Conservation (phyloP, 2,797 vertebrate species). For the Enteromius unitaeniatus region DNA sequence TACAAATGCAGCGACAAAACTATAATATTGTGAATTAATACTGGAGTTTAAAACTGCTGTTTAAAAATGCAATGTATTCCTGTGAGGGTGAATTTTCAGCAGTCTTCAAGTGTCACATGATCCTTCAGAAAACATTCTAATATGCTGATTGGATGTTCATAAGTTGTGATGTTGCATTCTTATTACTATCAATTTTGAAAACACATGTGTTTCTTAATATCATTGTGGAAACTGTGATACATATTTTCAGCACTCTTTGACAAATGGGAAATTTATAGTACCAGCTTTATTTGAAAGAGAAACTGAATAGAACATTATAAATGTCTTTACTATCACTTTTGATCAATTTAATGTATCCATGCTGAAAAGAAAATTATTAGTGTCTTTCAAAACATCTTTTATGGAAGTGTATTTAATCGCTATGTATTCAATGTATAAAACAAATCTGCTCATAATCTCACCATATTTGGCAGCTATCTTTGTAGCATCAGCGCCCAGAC, state of each 20-base stretch:
- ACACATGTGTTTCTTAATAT: neutral
- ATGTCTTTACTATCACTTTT: neutral
- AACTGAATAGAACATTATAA: neutral
- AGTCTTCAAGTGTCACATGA: neutral
- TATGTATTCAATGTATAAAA: neutral
- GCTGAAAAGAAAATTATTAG: neutral
- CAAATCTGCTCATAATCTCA: constrained; percentile 60
- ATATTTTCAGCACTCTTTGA: neutral
- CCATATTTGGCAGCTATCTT: constrained; percentile 76
- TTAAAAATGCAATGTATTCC: neutral
- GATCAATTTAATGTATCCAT: neutral
- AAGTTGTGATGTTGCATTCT: neutral
- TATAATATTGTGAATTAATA: neutral
- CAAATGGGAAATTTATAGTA: neutral
- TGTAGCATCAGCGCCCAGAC: constrained; percentile 67
- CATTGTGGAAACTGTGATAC: neutral
- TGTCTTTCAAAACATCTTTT: neutral
- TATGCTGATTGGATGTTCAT: neutral
- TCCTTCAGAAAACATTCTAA: neutral
- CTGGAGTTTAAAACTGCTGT: neutral
- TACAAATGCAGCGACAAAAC: neutral
- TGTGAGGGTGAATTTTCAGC: neutral
- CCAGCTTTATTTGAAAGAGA: neutral
- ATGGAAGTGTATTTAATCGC: neutral
- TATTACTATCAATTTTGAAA: neutral